Percentiles rank a stretch among this genome's conserved stretches.
Conservation (phyloP, 1,140 invertebrate species). For the Drosophila kohkoa region DNA sequence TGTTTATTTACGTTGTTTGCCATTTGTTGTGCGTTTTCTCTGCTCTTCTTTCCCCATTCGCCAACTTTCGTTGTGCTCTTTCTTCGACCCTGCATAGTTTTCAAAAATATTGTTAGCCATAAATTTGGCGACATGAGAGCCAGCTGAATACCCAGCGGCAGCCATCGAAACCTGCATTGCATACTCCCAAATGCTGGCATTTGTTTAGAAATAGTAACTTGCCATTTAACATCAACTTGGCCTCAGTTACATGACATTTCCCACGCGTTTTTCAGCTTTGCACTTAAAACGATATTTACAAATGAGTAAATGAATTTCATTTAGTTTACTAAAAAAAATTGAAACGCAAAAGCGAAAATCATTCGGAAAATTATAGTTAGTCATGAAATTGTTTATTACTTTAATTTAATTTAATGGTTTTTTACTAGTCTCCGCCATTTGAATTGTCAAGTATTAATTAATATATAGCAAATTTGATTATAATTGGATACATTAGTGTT, state of each 20-base stretch:
- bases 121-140: slow-evolving; percentile 70
- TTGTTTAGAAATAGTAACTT: slow-evolving; percentile 61
- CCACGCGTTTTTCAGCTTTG: background rate
- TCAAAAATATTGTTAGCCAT: slow-evolving; percentile 78
- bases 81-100: slow-evolving; percentile 41
- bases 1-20: slow-evolving; percentile 80
- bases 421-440: too few relatives aligned
- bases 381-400: too few relatives aligned
- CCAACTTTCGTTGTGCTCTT: slow-evolving; percentile 29
- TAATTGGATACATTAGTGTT: too few relatives aligned
- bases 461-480: too few relatives aligned
- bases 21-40: slow-evolving; percentile 55
- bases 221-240: slow-evolving; percentile 61
- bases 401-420: too few relatives aligned
- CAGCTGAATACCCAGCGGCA: slow-evolving; percentile 33
- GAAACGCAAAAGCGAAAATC: too few relatives aligned
- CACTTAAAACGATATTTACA: slow-evolving; percentile 10
- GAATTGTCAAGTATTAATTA: too few relatives aligned
- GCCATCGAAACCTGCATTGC: slow-evolving; percentile 52
- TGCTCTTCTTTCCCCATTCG: background rate
- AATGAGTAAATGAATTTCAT: background rate
- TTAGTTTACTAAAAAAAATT: too few relatives aligned
- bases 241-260: slow-evolving; percentile 32
- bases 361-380: too few relatives aligned
- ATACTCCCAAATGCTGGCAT: slow-evolving; percentile 64